Percentiles rank a stretch among this genome's conserved stretches.
These are phyloP conservation scores for Iphiclides podalirius DNA, from an alignment of 2,888 invertebrate species.

Conservation along the genomic window DNA sequence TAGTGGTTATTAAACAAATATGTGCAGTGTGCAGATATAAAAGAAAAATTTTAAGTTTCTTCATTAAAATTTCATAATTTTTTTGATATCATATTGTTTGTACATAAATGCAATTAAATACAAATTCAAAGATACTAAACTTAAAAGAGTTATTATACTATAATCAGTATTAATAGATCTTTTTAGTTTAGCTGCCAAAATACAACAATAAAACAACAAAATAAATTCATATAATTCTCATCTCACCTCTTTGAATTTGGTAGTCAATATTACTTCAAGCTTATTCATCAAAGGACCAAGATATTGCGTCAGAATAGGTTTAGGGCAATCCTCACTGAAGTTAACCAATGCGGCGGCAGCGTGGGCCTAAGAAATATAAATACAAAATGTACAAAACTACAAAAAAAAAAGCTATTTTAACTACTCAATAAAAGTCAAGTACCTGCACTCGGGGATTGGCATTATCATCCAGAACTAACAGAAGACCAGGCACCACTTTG, in stretches of 20 bases:
- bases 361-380: conserved; percentile 75
- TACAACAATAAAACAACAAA: no score
- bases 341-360: conserved; percentile 98
- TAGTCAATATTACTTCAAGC: conserved; percentile 92
- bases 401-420: conserved; percentile 13
- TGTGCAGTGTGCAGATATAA: no score
- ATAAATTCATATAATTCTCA: no score
- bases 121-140: conserved; percentile 7
- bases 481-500: conserved; percentile 94
- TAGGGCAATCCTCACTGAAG: conserved; percentile 99
- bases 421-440: no score
- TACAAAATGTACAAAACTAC: background rate
- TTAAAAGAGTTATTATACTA: no score
- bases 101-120: no score
- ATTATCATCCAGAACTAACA: conserved; percentile 93
- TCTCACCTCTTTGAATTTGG: conserved; percentile 93
- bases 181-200: no score
- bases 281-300: conserved; percentile 95
- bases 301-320: conserved; percentile 93
- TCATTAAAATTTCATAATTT: no score
- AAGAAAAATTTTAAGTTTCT: no score
- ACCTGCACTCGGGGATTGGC: conserved; percentile 96
- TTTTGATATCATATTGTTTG: no score
- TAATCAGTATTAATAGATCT: no score
- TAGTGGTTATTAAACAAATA: no score